phyloP scores from a whole-genome alignment of 1,140 invertebrate genomes.

The Caenorhabditis inopinata region DNA sequence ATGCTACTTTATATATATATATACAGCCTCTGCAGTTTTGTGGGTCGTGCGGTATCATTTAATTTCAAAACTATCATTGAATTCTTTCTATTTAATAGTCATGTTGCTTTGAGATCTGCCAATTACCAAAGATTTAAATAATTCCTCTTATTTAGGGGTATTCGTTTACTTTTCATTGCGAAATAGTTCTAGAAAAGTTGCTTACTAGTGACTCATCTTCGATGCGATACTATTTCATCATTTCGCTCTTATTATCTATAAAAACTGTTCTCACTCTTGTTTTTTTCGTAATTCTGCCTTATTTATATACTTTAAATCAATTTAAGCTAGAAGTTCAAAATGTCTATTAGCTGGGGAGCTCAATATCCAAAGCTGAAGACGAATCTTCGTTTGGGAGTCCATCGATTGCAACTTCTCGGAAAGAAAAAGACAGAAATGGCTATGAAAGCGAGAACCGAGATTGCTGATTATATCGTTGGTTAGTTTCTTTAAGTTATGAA shows the following conservation, averaged over 20 bases:
- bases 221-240: not conserved
- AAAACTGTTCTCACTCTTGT: not conserved
- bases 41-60: not conserved
- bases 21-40: too few relatives aligned
- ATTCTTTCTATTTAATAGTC: too few relatives aligned
- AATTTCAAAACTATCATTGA: too few relatives aligned
- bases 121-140: too few relatives aligned
- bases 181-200: not conserved
- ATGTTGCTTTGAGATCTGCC: too few relatives aligned
- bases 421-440: constrained; percentile 97
- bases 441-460: constrained; percentile 92
- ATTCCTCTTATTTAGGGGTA: too few relatives aligned
- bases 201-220: constrained; percentile 1
- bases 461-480: constrained; percentile 85
- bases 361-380: constrained; percentile 91
- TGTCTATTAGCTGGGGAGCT: constrained; percentile 66
- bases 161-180: not conserved
- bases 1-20: too few relatives aligned
- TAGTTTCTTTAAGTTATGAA: constrained; percentile 37
- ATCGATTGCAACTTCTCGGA: constrained; percentile 88
- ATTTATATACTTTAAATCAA: not conserved
- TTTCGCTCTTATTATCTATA: not conserved
- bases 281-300: not conserved
- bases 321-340: constrained; percentile 34
- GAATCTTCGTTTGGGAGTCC: constrained; percentile 84